phyloP scores from a whole-genome alignment of 2,797 vertebrate species.

The Chrysocyon brachyurus region DNA sequence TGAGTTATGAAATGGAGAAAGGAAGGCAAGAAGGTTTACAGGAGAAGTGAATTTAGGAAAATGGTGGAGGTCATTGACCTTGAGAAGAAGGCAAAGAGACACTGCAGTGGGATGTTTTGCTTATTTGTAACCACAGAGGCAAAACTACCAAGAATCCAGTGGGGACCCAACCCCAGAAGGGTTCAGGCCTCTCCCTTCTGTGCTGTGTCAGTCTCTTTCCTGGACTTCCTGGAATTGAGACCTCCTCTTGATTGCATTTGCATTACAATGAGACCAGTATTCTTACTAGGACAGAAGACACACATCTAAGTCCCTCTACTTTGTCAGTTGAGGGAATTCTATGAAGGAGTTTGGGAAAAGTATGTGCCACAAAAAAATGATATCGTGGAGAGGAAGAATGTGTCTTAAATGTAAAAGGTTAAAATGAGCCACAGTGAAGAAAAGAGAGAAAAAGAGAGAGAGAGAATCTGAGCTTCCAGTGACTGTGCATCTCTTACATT shows the following conservation, averaged over 20 bases:
- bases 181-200: not conserved
- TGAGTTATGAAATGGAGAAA: not conserved
- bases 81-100: not conserved
- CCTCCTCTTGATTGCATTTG: rapidly evolving
- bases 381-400: not conserved
- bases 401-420: not conserved
- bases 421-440: not conserved
- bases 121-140: too few species aligned
- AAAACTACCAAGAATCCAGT: not conserved
- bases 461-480: not conserved
- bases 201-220: too few species aligned
- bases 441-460: too few species aligned
- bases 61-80: rapidly evolving
- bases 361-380: not conserved
- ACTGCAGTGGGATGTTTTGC: not conserved
- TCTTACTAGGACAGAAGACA: not conserved
- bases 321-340: not conserved
- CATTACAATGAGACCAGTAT: not conserved
- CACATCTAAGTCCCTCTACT: rapidly evolving
- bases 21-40: not conserved
- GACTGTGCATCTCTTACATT: rapidly evolving
- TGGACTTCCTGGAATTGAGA: not conserved
- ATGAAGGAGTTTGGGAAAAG: not conserved
- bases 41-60: not conserved
- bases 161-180: rapidly evolving